phyloP scores from a whole-genome alignment of 2,888 invertebrate species.

The Drosophila mercatorum region DNA sequence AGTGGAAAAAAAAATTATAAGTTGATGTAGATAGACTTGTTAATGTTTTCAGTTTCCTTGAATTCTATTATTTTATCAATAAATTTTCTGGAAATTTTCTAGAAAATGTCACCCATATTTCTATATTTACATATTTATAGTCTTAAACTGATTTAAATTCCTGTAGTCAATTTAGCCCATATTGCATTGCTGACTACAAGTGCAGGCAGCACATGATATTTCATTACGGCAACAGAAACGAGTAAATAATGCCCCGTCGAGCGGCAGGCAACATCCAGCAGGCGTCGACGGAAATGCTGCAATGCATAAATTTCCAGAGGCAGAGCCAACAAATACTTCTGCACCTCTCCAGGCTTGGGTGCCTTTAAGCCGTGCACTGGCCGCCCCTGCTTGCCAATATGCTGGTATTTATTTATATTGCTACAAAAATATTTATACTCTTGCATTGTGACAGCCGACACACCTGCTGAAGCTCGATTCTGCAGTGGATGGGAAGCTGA shows the following conservation, averaged over 20 bases:
- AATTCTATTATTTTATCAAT: not conserved
- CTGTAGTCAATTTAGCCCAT: not conserved
- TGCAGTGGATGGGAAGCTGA: not conserved
- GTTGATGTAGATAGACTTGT: not conserved
- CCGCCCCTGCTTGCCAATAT: constrained; percentile 15
- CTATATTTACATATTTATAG: not conserved
- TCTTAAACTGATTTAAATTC: not conserved
- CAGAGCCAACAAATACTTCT: constrained; percentile 22
- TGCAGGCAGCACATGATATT: constrained; percentile 17
- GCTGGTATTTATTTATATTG: constrained; percentile 42
- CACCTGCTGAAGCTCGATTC: constrained; percentile 29
- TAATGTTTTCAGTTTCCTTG: too few species aligned
- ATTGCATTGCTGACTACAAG: not conserved
- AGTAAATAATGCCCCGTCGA: constrained; percentile 24
- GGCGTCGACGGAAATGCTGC: constrained; percentile 42
- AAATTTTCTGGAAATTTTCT: not conserved
- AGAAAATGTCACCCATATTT: not conserved
- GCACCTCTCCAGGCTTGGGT: not conserved
- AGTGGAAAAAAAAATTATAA: not conserved
- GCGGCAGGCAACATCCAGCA: constrained; percentile 13
- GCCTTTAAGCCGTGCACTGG: not conserved
- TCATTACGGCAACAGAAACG: constrained; percentile 18
- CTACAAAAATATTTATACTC: constrained; percentile 42
- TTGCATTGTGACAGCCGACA: constrained; percentile 37
- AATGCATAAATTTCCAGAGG: constrained; percentile 48